phyloP scores from a whole-genome alignment of 30 jellyfish, hydroid and myxozoan genomes.

The Aurelia sp. region DNA sequence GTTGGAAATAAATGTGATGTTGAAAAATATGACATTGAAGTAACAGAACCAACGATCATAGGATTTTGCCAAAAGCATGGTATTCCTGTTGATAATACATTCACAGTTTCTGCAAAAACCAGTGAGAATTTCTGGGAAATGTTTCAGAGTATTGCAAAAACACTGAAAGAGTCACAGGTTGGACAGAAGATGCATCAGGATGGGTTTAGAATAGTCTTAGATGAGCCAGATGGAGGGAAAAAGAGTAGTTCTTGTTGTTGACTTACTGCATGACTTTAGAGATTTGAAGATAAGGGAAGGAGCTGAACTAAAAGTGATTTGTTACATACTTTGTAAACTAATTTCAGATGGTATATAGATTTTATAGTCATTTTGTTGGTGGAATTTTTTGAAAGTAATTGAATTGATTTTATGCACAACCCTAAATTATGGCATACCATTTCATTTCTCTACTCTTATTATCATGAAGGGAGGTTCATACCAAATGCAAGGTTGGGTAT shows the following conservation, averaged over 20 bases:
- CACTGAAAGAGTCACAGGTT: conserved; percentile 24
- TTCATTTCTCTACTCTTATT: too few species aligned
- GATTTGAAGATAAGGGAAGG: too few species aligned
- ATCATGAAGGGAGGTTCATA: too few species aligned
- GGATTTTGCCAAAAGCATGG: conserved; percentile 74
- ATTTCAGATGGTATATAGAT: too few species aligned
- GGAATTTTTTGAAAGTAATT: too few species aligned
- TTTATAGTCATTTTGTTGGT: too few species aligned
- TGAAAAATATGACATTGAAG: conserved; percentile 68
- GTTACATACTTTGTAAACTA: too few species aligned
- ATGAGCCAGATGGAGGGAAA: conserved; percentile 34
- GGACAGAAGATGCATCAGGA: conserved; percentile 20
- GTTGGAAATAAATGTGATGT: conserved; percentile 93
- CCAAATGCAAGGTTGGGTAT: too few species aligned
- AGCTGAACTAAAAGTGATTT: too few species aligned
- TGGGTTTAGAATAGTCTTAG: conserved; percentile 49
- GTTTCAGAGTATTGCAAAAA: conserved; percentile 59
- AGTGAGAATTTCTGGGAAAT: conserved; percentile 72
- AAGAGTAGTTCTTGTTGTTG: background rate
- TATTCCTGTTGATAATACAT: conserved; percentile 54
- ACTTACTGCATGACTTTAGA: too few species aligned
- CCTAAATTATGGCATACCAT: too few species aligned
- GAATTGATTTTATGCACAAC: too few species aligned
- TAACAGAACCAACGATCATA: conserved; percentile 44
- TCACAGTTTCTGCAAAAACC: conserved; percentile 77